Evolutionary conservation across 2,113 vertebrate genomes (phyloP), one percentile per base, ranked within the genome.

Genomic region (Hepsetus odoe): DNA sequence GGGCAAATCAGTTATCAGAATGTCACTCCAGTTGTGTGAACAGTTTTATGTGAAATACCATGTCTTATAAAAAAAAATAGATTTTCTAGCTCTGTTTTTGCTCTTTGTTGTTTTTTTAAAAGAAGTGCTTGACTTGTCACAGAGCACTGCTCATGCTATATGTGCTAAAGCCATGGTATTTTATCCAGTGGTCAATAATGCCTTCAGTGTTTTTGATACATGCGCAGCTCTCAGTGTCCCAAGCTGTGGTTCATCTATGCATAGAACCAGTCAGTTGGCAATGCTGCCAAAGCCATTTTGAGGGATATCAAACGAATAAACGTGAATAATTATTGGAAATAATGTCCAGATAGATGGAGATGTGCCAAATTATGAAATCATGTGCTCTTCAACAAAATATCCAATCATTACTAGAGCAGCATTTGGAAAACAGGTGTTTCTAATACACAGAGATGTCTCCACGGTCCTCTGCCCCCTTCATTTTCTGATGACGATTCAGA

Each of bases 341-440:
- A 88, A 88, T 86, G 76, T 90, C 88, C 84, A 90, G 86, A 88
- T 82, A 86, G 76, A 82, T 88, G 88, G 88, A 87, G 24, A 1
- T 1, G 4, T 38, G 89, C 90, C 91, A 92, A 92, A 91, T 91
- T 85, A 84, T 90, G 88, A 92, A 92, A 91, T 92, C 90, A 91
- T 90, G 86, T 75, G 68, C 82, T 80, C 77, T 84, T 87, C 82
- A 82, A 81, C 68, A 68, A 82, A 85, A 53, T 80, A 87, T 82
- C 56, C 77, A 83, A 88, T 91, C 88, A 90, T 91, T 92, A 91
- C 87, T 87, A 86, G 71, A 87, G 85, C 85, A 87, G 87, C 83
- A 77, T 71, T 87, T 80, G 86, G 82, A 89, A 88, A 93, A 91
- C 93, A 94, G 91, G 91, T 93, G 93, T 91, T 93, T 93, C 83